phyloP scores from a whole-genome alignment of 2,113 vertebrate species.

The Misgurnus anguillicaudatus region DNA sequence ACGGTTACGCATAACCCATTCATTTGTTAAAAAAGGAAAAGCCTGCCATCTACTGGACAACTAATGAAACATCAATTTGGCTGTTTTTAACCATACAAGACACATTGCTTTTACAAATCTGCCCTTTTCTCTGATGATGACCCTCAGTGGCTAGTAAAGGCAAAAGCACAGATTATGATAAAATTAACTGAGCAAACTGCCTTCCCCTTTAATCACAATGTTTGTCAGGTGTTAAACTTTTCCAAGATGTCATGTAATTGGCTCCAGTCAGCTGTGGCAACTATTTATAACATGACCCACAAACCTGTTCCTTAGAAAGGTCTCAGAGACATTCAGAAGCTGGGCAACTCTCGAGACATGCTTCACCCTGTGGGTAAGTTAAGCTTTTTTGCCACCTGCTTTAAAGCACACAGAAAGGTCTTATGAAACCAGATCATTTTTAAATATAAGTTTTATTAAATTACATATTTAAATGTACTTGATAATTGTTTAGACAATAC shows the following conservation, averaged over 20 bases:
- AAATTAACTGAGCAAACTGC: background rate
- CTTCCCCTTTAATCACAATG: background rate
- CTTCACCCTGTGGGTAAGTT: slow-evolving; percentile 14
- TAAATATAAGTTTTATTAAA: too few relatives aligned
- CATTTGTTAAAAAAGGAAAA: slow-evolving; percentile 1
- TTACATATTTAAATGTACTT: background rate
- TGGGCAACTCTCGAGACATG: slow-evolving; percentile 19
- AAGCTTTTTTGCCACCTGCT: background rate
- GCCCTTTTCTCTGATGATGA: background rate
- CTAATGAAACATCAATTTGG: background rate
- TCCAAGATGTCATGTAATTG: slow-evolving; percentile 34
- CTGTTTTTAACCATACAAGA: background rate
- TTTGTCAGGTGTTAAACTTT: slow-evolving; percentile 6
- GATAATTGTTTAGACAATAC: background rate
- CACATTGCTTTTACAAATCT: background rate
- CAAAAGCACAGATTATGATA: background rate
- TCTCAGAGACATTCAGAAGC: background rate
- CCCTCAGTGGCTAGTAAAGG: too few relatives aligned
- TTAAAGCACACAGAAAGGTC: background rate
- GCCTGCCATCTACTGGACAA: slow-evolving; percentile 43
- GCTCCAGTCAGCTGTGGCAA: slow-evolving; percentile 16
- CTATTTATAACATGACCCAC: slow-evolving; percentile 52
- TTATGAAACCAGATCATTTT: background rate
- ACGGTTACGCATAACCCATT: too few relatives aligned
- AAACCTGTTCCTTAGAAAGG: slow-evolving; percentile 15